phyloP scores from a whole-genome alignment of 2,113 vertebrate species.

The Neolamprologus variostigma region DNA sequence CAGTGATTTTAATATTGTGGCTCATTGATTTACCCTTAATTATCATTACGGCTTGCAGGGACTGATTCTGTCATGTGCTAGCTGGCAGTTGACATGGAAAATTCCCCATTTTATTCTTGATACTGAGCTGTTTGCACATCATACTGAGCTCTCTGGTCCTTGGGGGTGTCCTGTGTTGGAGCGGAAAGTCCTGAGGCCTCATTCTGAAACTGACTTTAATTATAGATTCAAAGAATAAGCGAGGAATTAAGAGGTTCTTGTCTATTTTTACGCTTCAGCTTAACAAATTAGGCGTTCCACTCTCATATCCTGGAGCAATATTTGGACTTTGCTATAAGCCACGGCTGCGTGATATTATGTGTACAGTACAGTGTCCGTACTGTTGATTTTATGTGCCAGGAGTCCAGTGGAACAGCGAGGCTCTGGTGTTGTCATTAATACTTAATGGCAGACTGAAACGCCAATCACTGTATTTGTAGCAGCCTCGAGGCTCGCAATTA shows the following conservation, averaged over 20 bases:
- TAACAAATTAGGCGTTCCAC: neutral
- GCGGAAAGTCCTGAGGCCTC: neutral
- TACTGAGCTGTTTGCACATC: neutral
- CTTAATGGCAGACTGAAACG: constrained; percentile 48
- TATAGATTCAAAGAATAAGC: neutral
- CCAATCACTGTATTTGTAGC: constrained; percentile 36
- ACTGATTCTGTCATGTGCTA: neutral
- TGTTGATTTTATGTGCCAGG: neutral
- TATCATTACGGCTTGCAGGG: neutral
- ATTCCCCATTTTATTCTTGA: neutral
- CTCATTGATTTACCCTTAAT: constrained; percentile 5
- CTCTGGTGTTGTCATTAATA: constrained; percentile 62
- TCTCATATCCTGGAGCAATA: neutral
- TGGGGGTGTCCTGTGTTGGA: neutral
- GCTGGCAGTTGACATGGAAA: neutral
- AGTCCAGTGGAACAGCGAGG: constrained; percentile 33
- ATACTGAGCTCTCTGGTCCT: neutral
- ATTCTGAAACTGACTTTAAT: neutral
- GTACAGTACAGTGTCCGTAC: neutral
- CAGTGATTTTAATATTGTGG: neutral
- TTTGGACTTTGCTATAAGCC: neutral
- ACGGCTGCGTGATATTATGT: neutral
- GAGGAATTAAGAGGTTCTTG: neutral
- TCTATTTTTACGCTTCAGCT: neutral
- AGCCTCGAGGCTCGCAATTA: constrained; percentile 54